A percentile compares a stretch with the other conserved stretches of the same genome.
Conservation (phyloP, 1,140 invertebrate genomes). For the Bombus huntii region DNA sequence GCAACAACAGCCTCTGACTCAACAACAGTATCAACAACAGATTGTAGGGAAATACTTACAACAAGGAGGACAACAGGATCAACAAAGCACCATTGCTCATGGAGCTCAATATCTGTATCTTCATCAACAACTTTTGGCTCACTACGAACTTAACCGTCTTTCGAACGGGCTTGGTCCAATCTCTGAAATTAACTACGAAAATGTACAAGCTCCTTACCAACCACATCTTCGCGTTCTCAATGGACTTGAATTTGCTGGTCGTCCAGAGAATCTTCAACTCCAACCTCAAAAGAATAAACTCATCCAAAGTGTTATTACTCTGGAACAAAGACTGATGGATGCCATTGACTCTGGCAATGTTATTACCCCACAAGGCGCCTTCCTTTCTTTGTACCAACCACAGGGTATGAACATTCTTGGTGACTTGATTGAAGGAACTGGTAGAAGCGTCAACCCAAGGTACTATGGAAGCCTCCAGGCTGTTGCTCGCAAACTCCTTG, state of each 20-base stretch:
- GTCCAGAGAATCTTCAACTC: constrained; percentile 84
- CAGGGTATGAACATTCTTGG: constrained; percentile 82
- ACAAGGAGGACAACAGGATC: constrained; percentile 79
- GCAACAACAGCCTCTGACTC: constrained; percentile 20
- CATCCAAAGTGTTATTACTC: constrained; percentile 80
- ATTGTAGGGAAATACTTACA: constrained; percentile 51
- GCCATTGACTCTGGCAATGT: constrained; percentile 86
- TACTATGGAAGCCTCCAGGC: constrained; percentile 84
- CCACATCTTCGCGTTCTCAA: constrained; percentile 85
- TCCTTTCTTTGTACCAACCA: constrained; percentile 78
- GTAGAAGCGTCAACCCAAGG: constrained; percentile 80
- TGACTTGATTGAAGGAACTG: constrained; percentile 80
- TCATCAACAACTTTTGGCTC: constrained; percentile 82
- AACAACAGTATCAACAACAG: constrained; percentile 43
- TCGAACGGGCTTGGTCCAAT: constrained; percentile 81
- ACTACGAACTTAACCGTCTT: constrained; percentile 82
- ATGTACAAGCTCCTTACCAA: constrained; percentile 84
- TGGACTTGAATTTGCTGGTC: constrained; percentile 85
- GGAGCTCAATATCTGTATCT: constrained; percentile 81
- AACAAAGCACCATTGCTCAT: constrained; percentile 69
- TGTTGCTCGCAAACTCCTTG: constrained; percentile 85
- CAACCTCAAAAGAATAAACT: constrained; percentile 71
- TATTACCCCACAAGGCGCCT: constrained; percentile 78
- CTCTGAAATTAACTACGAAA: constrained; percentile 78
- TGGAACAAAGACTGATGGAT: constrained; percentile 85